Evolutionary conservation across 2,888 invertebrate genomes (phyloP).

Genomic region (Acleris holmiana): DNA sequence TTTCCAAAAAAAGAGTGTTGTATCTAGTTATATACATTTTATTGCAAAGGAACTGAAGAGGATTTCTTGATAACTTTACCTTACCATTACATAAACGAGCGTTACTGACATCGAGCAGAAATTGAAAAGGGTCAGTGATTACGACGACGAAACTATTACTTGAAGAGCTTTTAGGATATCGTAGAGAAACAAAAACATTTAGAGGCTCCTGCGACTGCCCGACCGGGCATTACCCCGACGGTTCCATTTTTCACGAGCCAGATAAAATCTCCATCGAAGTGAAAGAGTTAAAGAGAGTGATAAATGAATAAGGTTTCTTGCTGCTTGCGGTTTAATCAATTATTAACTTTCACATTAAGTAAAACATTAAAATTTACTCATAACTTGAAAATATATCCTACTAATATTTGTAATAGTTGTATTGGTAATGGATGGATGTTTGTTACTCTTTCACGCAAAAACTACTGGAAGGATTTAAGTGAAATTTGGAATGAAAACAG

Average conservation of each 20-base stretch:
- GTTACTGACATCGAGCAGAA: conserved; percentile 1
- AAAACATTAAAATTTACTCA: too few relatives aligned
- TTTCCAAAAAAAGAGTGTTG: background rate
- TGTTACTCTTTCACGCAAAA: too few relatives aligned
- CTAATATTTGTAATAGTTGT: too few relatives aligned
- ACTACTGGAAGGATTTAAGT: too few relatives aligned
- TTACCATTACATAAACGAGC: conserved; percentile 11
- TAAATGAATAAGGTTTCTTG: conserved; percentile 30
- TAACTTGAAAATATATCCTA: too few relatives aligned
- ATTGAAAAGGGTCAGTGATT: conserved; percentile 24
- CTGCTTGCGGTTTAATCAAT: conserved; percentile 14
- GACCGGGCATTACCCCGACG: conserved; percentile 24
- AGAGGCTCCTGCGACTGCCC: conserved; percentile 21
- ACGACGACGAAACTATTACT: conserved; percentile 28
- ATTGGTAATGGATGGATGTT: too few relatives aligned
- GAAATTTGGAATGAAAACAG: too few relatives aligned
- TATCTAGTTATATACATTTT: too few relatives aligned
- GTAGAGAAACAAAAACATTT: conserved; percentile 28
- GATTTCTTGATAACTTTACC: conserved; percentile 15
- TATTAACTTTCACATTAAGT: too few relatives aligned
- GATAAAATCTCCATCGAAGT: conserved; percentile 34
- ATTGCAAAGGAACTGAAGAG: background rate
- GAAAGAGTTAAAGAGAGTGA: conserved; percentile 35
- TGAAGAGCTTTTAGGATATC: conserved; percentile 31
- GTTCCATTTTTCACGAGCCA: conserved; percentile 34